phyloP scores from a whole-genome alignment of 1,140 invertebrate genomes.

The Tetramorium parvispinum region DNA sequence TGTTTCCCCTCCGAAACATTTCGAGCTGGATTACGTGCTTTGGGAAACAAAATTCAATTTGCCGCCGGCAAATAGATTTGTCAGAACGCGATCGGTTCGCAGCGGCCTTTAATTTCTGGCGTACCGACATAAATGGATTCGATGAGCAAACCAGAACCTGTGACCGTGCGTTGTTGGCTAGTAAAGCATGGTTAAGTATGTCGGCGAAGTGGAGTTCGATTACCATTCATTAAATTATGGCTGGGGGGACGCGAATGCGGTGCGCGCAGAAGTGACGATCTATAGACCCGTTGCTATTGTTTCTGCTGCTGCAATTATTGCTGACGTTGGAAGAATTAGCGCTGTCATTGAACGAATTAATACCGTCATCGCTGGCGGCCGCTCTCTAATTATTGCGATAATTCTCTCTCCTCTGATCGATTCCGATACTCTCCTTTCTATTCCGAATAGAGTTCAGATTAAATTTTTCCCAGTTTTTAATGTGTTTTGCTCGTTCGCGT shows the following conservation, averaged over 20 bases:
- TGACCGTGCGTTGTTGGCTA: conserved; percentile 47
- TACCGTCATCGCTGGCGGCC: neutral
- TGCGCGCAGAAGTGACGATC: neutral
- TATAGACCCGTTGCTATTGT: neutral
- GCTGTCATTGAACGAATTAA: conserved; percentile 40
- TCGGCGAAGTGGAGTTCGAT: conserved; percentile 62
- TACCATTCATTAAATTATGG: conserved; percentile 71
- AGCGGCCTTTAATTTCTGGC: conserved; percentile 30
- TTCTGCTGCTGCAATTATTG: conserved; percentile 21
- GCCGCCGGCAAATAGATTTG: neutral
- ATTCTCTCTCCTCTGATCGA: neutral
- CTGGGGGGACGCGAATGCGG: conserved; percentile 24
- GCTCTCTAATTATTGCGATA: conserved; percentile 27
- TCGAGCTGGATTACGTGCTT: neutral
- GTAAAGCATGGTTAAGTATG: conserved; percentile 71
- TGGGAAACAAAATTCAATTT: neutral
- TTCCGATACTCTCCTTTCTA: neutral
- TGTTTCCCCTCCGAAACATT: neutral
- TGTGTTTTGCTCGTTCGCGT: neutral
- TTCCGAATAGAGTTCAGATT: neutral
- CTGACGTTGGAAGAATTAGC: conserved; percentile 27
- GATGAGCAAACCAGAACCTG: conserved; percentile 27
- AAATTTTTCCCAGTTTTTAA: neutral
- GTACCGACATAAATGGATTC: conserved; percentile 44
- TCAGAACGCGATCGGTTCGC: neutral